Conservation (phyloP, 2,797 vertebrate genomes). For the Semotilus atromaculatus region DNA sequence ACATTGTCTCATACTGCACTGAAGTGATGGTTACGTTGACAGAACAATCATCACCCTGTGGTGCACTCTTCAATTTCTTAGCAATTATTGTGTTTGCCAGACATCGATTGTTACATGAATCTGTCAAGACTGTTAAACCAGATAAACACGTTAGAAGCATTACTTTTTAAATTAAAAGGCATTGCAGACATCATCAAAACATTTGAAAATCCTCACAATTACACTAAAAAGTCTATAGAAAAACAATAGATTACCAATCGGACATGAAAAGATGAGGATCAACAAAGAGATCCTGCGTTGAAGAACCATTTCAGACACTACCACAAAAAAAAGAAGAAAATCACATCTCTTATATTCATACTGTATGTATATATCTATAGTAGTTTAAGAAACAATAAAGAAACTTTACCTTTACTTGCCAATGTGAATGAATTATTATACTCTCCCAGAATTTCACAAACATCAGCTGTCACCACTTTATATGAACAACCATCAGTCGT, state of each 20-base stretch:
- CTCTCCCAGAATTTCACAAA: no score
- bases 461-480: no score
- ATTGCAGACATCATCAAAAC: no score
- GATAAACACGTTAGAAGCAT: no score
- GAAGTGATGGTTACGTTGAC: constrained; percentile 53
- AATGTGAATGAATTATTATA: no score
- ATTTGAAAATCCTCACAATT: not conserved
- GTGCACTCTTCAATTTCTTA: constrained; percentile 60
- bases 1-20: constrained; percentile 72
- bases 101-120: constrained; percentile 65
- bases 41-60: constrained; percentile 66
- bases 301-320: not conserved
- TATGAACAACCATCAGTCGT: no score
- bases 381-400: not conserved
- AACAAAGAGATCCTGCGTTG: not conserved
- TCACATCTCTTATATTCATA: no score
- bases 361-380: not conserved
- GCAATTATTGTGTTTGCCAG: constrained; percentile 67
- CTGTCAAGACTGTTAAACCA: no score
- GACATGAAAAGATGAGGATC: not conserved
- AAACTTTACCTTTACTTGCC: no score
- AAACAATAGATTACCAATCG: not conserved
- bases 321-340: not conserved
- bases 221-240: no score
- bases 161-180: no score